A percentile compares a stretch with the other conserved stretches of the same genome.
Evolutionary conservation across 2,113 vertebrate species (phyloP).

Genomic region (Pongo abelii): DNA sequence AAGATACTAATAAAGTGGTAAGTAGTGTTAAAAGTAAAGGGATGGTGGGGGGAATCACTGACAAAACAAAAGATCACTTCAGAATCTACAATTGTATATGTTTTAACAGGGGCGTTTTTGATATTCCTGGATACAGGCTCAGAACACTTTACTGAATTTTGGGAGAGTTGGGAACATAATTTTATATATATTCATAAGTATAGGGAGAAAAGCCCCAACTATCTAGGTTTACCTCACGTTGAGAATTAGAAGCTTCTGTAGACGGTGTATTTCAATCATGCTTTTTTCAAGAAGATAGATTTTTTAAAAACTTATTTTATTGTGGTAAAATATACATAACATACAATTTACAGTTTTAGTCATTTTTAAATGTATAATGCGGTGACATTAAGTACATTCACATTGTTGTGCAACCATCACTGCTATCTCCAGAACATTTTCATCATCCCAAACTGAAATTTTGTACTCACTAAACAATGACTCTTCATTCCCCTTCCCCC

Average conservation of each 20-base stretch:
- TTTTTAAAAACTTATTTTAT: neutral
- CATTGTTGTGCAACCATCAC: neutral
- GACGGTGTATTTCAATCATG: neutral
- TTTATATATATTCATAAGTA: neutral
- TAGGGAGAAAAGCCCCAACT: neutral
- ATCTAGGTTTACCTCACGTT: neutral
- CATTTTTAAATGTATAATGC: neutral
- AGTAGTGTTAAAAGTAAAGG: neutral
- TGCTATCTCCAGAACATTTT: neutral
- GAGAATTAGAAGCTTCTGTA: neutral
- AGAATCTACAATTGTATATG: neutral
- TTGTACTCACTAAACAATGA: neutral
- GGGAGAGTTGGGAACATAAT: neutral
- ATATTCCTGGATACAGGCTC: neutral
- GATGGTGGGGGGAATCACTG: neutral
- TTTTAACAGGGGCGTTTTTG: neutral
- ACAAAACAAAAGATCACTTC: neutral
- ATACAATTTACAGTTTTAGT: neutral
- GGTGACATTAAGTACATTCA: neutral
- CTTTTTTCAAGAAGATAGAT: neutral
- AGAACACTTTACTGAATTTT: conserved; percentile 21
- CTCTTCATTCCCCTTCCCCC: neutral
- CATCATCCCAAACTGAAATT: neutral
- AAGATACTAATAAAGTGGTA: neutral
- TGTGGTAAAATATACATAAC: neutral